Percentiles rank a stretch among this genome's conserved stretches.
Evolutionary conservation across 2,888 invertebrate genomes (phyloP).

Genomic region (Leptinotarsa rubiginosa): DNA sequence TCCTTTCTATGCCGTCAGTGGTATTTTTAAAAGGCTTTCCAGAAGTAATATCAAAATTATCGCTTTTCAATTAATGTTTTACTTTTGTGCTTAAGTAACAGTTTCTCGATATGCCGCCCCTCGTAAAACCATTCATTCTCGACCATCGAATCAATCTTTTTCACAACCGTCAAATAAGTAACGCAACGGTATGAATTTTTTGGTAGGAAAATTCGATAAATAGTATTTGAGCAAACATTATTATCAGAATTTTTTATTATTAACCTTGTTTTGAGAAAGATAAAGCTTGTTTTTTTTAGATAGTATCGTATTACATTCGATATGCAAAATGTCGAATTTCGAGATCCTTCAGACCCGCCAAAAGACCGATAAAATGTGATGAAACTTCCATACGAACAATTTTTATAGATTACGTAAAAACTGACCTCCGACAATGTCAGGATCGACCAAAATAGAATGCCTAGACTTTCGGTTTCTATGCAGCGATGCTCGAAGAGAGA

Average conservation of each 20-base stretch:
- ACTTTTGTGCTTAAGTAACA: too few relatives aligned
- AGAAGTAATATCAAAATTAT: too few relatives aligned
- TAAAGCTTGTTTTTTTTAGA: constrained; percentile 7
- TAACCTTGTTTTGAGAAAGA: constrained; percentile 14
- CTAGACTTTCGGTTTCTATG: constrained; percentile 55
- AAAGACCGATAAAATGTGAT: constrained; percentile 9
- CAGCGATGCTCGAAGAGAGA: constrained; percentile 1
- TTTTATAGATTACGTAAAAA: constrained; percentile 61
- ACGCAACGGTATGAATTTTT: too few relatives aligned
- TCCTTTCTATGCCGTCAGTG: too few relatives aligned
- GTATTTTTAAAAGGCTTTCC: too few relatives aligned
- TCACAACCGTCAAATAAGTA: too few relatives aligned
- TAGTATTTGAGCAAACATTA: neutral
- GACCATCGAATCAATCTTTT: neutral
- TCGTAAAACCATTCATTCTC: too few relatives aligned
- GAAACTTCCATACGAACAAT: constrained; percentile 26
- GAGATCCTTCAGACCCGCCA: neutral
- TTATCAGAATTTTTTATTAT: constrained; percentile 3
- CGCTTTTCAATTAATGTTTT: too few relatives aligned
- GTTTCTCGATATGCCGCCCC: too few relatives aligned
- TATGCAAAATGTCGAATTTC: neutral
- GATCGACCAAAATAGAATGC: constrained; percentile 52
- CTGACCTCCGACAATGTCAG: constrained; percentile 66
- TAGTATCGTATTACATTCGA: neutral
- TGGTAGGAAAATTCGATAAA: too few relatives aligned